Base-by-base conservation (phyloP, 2,797 vertebrate genomes). In the Netta rufina region DNA sequence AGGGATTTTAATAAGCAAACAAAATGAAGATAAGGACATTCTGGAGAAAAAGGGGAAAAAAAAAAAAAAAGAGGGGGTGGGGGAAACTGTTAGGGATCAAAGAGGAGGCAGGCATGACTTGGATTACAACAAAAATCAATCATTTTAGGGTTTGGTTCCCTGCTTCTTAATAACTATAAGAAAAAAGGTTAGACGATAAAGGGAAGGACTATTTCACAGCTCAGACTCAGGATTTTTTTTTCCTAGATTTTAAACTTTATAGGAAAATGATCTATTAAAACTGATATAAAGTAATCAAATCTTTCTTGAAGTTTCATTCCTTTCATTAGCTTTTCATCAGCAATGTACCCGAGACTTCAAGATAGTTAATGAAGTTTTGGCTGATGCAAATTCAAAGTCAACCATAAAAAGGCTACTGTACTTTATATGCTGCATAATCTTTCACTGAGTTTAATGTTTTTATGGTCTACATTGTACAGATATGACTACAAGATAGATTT, bases 311-410 rank as follows among this genome's bases (percentile, higher is more conserved):
- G 76, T 72, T 79, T 66, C 24, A n/a, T 73, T 71, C 17, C 15
- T 70, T 82, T 91, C 12, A 9, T 83, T 64, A 78, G 64, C 27
- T 91, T 84, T 87, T 84, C 85, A 84, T 70, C 74, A 84, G 13
- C 73, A 43, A 49, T 2, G 1, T 53, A 62, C 41, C 83, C 56
- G 39, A 69, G 43, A 64, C 14, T 89, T 92, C 51, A 28, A 86
- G 81, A 91, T 8, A 80, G 22, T 24, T 78, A 77, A 82, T 9
- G 7, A 83, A 0, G 0, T n/a, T 64, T 45, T 86, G 24, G 47
- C 38, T 82, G 87, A 86, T 38, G 53, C 33, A 94, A 54, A 92
- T 85, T 82, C 53, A 67, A 87, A 67, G n/a, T 51, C 51, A 90
- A n/a, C 32, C 47, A 65, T 72, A 36, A 87, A 81, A 88, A 90